Conservation (phyloP, 2,113 vertebrate genomes). For the Tupaia chinensis region DNA sequence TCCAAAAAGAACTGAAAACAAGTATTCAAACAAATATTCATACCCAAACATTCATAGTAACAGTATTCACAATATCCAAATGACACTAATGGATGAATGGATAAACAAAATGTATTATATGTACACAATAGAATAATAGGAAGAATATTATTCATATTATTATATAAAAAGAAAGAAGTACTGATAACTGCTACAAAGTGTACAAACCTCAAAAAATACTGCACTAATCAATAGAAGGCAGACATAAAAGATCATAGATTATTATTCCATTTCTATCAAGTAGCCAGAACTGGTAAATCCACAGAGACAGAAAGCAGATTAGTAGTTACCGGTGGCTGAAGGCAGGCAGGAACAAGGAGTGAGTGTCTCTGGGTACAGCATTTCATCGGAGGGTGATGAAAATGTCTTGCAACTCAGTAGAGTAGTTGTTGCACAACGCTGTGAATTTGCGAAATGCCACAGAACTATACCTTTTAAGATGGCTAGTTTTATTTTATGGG, state of each 20-base stretch:
- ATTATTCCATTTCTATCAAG: background rate
- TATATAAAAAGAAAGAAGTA: background rate
- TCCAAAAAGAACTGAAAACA: background rate
- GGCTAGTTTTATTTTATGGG: background rate
- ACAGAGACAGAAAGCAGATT: background rate
- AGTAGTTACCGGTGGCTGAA: background rate
- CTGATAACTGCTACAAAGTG: background rate
- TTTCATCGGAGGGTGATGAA: background rate
- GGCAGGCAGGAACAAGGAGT: background rate
- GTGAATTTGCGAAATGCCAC: background rate
- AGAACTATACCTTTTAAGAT: background rate
- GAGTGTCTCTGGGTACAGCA: background rate
- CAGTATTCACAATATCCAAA: background rate
- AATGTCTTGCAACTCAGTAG: background rate
- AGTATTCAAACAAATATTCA: background rate
- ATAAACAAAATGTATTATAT: background rate
- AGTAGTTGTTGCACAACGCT: background rate
- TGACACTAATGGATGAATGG: background rate
- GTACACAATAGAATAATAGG: background rate
- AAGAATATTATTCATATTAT: background rate
- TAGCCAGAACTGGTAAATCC: background rate
- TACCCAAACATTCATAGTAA: background rate
- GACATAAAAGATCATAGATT: background rate
- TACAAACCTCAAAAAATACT: background rate
- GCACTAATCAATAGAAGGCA: background rate